phyloP scores from a whole-genome alignment of 2,113 vertebrate species.

The Morone saxatilis region DNA sequence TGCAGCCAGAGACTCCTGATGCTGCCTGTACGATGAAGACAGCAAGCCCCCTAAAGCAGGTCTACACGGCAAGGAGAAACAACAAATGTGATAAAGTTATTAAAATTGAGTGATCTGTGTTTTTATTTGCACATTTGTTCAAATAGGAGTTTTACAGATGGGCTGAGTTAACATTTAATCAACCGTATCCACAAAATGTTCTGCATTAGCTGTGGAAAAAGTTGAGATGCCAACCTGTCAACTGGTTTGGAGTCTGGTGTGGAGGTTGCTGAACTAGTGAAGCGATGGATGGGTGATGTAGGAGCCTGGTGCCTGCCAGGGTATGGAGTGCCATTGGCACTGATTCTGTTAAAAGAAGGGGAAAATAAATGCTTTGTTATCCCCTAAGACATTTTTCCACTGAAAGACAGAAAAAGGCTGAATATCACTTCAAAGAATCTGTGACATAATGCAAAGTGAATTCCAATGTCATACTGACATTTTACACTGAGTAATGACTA shows the following conservation, averaged over 20 bases:
- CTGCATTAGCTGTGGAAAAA: background rate
- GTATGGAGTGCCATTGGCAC: conserved; percentile 82
- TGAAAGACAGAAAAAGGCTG: conserved; percentile 16
- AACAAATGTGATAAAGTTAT: background rate
- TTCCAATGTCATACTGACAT: conserved; percentile 16
- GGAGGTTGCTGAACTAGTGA: conserved; percentile 74
- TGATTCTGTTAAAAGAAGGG: conserved; percentile 82
- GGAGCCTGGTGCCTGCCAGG: conserved; percentile 83
- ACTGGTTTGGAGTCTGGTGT: conserved; percentile 83
- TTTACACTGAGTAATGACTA: conserved; percentile 8
- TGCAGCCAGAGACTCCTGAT: conserved; percentile 94
- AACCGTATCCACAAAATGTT: background rate
- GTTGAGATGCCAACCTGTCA: conserved; percentile 84
- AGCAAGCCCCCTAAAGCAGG: conserved; percentile 89
- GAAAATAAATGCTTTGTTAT: conserved; percentile 23
- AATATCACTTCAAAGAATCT: conserved; percentile 12
- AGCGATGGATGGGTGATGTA: conserved; percentile 77
- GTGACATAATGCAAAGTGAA: conserved; percentile 6
- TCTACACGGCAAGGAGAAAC: conserved; percentile 73
- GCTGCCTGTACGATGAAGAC: conserved; percentile 94
- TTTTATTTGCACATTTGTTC: background rate
- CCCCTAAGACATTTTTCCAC: conserved; percentile 4
- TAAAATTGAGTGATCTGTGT: conserved; percentile 1
- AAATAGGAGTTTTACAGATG: background rate
- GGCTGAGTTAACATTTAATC: background rate